Evolutionary conservation across 37 sponge, comb jelly and placozoan species (phyloP).

Genomic region (Bolinopsis microptera): DNA sequence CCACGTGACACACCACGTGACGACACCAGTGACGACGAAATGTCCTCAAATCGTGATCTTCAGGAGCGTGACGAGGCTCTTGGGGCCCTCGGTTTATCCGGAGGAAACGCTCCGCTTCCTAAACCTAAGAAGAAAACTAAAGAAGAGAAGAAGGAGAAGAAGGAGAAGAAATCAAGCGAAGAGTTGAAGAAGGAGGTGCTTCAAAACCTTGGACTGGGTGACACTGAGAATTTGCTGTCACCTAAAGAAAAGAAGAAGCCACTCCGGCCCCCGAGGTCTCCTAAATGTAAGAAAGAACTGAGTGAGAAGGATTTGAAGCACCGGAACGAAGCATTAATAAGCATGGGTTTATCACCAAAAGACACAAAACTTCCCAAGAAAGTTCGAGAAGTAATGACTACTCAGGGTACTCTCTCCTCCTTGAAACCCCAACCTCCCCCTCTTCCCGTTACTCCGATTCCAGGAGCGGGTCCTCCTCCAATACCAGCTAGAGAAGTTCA

Average conservation of each 20-base stretch:
- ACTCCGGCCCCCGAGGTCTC: neutral
- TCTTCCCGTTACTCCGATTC: neutral
- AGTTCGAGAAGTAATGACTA: neutral
- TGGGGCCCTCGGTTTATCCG: neutral
- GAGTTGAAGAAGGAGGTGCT: neutral
- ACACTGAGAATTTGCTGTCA: neutral
- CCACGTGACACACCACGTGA: neutral
- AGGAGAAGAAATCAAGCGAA: neutral
- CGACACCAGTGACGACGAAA: neutral
- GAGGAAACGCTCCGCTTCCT: neutral
- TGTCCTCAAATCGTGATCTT: neutral
- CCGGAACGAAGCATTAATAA: neutral
- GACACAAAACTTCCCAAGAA: neutral
- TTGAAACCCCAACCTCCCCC: conserved; percentile 30
- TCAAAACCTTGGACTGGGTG: neutral
- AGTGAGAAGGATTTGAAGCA: neutral
- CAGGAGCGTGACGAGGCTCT: conserved; percentile 7
- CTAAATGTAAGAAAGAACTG: neutral
- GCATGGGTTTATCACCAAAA: neutral
- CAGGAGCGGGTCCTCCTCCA: neutral
- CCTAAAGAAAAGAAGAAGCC: neutral
- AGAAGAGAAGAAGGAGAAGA: neutral
- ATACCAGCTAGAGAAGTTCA: neutral
- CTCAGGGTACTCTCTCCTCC: neutral
- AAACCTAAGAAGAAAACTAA: neutral